These are phyloP conservation scores for Cryptoprocta ferox DNA, from an alignment of 2,797 vertebrate species.

Conservation along the genomic window DNA sequence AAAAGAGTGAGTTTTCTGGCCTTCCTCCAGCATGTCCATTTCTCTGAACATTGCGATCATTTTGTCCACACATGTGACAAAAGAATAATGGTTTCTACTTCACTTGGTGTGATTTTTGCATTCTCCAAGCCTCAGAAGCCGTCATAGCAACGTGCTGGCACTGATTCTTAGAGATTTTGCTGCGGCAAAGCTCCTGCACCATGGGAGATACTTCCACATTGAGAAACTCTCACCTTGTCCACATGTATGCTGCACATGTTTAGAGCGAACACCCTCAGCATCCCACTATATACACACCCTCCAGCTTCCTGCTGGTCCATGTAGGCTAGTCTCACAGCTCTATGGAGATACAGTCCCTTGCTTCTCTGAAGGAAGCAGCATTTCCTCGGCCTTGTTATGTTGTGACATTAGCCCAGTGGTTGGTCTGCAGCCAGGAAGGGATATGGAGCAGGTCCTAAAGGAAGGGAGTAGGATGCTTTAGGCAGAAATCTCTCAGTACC, in stretches of 20 bases:
- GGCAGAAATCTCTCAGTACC: neutral
- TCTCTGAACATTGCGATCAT: neutral
- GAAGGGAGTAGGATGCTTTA: neutral
- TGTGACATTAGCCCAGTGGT: neutral
- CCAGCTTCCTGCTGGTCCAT: neutral
- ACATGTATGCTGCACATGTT: neutral
- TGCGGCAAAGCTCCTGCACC: neutral
- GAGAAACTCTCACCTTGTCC: neutral
- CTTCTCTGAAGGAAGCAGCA: neutral
- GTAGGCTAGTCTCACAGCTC: neutral
- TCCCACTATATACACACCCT: neutral
- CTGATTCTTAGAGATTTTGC: neutral
- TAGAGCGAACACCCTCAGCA: neutral
- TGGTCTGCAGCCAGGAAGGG: neutral
- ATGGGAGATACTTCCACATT: neutral
- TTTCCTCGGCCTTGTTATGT: neutral
- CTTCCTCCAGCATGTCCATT: neutral
- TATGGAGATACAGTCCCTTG: rapidly evolving
- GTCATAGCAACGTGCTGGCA: rapidly evolving
- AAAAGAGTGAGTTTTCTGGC: neutral
- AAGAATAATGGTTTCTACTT: neutral
- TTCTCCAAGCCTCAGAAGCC: neutral
- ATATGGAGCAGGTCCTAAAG: neutral
- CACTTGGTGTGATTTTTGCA: neutral
- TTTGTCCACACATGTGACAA: neutral